Base-by-base conservation (phyloP, 2,113 vertebrate genomes). In the Pyxicephalus adspersus region DNA sequence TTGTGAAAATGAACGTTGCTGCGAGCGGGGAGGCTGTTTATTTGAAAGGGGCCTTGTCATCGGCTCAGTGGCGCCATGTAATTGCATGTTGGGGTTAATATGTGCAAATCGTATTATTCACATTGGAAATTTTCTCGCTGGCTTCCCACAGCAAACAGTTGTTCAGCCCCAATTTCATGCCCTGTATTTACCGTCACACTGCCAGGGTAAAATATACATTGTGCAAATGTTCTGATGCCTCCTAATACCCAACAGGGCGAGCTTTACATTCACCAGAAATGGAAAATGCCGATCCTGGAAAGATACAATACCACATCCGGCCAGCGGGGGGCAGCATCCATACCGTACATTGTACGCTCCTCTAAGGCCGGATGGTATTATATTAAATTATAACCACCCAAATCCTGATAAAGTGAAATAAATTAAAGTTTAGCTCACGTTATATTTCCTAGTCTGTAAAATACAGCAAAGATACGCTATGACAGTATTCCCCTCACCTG, bases 71-170 rank as follows among this genome's bases (percentile, higher is more conserved):
- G 25, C 70, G 25, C 52, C 52, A 7, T 73, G 7, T 34, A 73
- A 73, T 58, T 73, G 28, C 70, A 73, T 55, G 70, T 58, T 31
- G 20, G 70, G 70, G 28, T 23, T 58, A n/a, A 28, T 38, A 26
- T 68, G 38, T 54, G 38, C 25, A n/a, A 20, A 55, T 72, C 51
- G 19, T 1, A 57, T 72, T 28, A 52, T 57, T 17, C 9, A 13
- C 5, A 13, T 73, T 50, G 23, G 23, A 51, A 26, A 23, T 51
- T 25, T 50, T 70, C 38, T 45, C 9, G 38, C 9, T 13, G 38
- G 38, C 38, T 13, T 45, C 38, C 38, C 38, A 13, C 38, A 45
- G 38, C 38, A 45, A 45, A 45, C 11, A 11, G 15, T 45, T 45
- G 6, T 45, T 45, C 38, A 45, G 38, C 38, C 38, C 9, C 38